These are phyloP conservation scores for Euglossa dilemma DNA, from an alignment of 1,140 invertebrate species.

Conservation along the genomic window DNA sequence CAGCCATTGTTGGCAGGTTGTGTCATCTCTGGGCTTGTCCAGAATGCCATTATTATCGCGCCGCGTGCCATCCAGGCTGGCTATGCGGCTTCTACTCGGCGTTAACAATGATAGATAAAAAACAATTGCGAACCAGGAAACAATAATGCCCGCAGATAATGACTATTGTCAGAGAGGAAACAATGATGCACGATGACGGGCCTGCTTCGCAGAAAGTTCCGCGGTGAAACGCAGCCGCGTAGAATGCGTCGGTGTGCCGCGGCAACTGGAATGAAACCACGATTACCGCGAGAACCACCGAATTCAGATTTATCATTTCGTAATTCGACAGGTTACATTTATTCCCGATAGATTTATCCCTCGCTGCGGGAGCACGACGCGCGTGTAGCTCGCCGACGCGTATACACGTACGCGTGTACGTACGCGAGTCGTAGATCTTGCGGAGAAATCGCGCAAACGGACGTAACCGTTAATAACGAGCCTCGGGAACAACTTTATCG, in stretches of 20 bases:
- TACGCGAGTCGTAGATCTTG: neutral
- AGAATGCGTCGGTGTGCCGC: neutral
- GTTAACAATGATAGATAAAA: conserved; percentile 47
- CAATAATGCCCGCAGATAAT: conserved; percentile 50
- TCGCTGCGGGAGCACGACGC: neutral
- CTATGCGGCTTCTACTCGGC: conserved; percentile 14
- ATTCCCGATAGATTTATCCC: neutral
- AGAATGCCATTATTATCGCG: conserved; percentile 61
- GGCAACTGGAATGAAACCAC: neutral
- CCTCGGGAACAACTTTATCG: conserved; percentile 9
- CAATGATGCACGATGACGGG: conserved; percentile 45
- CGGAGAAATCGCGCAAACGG: neutral
- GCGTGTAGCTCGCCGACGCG: too few species aligned
- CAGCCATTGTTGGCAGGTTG: conserved; percentile 60
- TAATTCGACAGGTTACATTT: neutral
- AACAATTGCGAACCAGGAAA: conserved; percentile 58
- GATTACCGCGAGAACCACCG: neutral
- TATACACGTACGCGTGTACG: too few species aligned
- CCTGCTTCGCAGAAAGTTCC: neutral
- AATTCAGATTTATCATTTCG: conserved; percentile 9
- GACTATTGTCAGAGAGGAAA: conserved; percentile 50
- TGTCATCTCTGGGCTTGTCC: conserved; percentile 68
- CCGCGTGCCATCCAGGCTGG: neutral
- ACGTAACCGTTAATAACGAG: neutral
- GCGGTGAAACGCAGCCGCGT: conserved; percentile 29